Conservation (phyloP, 2,888 invertebrate species). For the Fabriciana adippe region DNA sequence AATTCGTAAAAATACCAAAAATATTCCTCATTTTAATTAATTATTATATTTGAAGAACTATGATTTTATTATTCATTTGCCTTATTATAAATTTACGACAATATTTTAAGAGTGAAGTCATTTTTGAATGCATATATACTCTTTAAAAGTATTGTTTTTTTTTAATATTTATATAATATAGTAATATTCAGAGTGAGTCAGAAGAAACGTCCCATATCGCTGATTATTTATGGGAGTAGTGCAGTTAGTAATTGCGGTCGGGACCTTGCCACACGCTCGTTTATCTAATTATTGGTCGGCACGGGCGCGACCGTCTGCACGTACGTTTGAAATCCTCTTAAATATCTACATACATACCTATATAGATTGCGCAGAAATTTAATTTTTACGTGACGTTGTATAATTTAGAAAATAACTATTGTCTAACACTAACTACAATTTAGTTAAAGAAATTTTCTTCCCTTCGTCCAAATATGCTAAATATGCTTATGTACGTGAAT, state of each 20-base stretch:
- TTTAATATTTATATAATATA: conserved; percentile 46
- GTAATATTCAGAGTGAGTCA: conserved; percentile 62
- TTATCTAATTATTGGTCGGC: conserved; percentile 73
- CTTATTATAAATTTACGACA: too few species aligned
- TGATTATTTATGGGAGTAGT: conserved; percentile 74
- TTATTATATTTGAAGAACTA: too few species aligned
- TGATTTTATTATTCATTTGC: too few species aligned
- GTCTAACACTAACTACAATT: too few species aligned
- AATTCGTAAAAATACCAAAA: neutral
- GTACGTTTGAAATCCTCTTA: conserved; percentile 14
- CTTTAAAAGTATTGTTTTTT: neutral
- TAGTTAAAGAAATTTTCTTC: too few species aligned
- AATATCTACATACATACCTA: neutral
- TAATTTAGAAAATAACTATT: too few species aligned
- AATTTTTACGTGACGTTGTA: too few species aligned
- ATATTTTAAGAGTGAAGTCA: too few species aligned
- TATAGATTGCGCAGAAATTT: too few species aligned
- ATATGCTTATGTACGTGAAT: neutral
- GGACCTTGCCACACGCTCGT: conserved; percentile 78
- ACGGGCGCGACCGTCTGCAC: conserved; percentile 25
- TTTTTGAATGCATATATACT: too few species aligned
- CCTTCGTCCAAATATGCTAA: neutral
- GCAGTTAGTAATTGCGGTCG: conserved; percentile 76
- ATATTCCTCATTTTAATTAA: too few species aligned
- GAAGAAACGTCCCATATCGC: conserved; percentile 70